A percentile compares a stretch with the other conserved stretches of the same genome.
Evolutionary conservation across 2,888 invertebrate genomes (phyloP).

Genomic region (Tenthredo mesomela): DNA sequence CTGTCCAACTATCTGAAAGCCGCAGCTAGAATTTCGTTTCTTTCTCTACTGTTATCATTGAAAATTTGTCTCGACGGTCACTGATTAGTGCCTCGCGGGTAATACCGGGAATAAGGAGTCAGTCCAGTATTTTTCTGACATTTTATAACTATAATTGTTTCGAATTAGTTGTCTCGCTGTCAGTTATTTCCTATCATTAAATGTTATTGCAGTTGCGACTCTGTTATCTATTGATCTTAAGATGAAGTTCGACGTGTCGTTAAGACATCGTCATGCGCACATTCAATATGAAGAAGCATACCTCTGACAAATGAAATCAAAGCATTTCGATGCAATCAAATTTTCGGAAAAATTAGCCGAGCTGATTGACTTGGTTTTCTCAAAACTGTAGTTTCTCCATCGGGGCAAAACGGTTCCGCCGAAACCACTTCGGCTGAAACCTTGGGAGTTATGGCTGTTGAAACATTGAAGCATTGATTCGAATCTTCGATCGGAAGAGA

Average conservation of each 20-base stretch:
- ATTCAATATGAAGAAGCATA: not conserved
- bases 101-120: conserved; percentile 37
- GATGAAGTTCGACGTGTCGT: not conserved
- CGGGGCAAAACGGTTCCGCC: not conserved
- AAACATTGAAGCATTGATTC: not conserved
- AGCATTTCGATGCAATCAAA: not conserved
- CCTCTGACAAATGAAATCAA: not conserved
- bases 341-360: not conserved
- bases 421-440: not conserved
- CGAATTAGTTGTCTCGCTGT: not conserved
- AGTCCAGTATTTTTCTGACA: not conserved
- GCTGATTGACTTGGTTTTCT: not conserved
- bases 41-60: conserved; percentile 47
- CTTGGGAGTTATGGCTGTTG: not conserved
- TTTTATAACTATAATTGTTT: conserved; percentile 6
- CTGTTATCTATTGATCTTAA: not conserved
- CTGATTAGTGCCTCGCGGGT: conserved; percentile 46
- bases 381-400: not conserved
- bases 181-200: conserved; percentile 39
- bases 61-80: conserved; percentile 42
- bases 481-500: not conserved
- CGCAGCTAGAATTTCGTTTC: conserved; percentile 33
- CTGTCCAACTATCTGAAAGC: conserved; percentile 37
- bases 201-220: not conserved
- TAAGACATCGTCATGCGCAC: not conserved